Evolutionary conservation across 2,888 invertebrate species (phyloP), one percentile per base, ranked within the genome.

Genomic region (Oeneis ivallda): DNA sequence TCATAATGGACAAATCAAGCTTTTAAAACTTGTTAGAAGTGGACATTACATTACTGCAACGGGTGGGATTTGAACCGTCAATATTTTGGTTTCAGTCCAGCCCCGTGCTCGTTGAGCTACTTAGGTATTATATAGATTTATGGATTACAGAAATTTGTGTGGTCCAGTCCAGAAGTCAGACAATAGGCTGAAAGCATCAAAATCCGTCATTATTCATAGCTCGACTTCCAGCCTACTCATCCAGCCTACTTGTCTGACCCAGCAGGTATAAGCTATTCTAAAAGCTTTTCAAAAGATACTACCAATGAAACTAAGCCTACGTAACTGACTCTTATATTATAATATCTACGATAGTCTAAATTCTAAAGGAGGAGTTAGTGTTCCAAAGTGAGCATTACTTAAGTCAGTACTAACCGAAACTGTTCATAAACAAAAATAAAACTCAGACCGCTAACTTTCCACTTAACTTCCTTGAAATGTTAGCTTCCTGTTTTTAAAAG

Each of bases 401-500:
- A 76, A 76, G 78, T 76, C 81, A 75, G 70, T 74, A 75, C 67
- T 65, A 66, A 66, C 66, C 70, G 68, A 75, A 84, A 84, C 82
- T 78, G 82, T 81, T 82, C 80, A 84, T 87, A 87, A 86, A 87
- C 82, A 87, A 79, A 81, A 81, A 79, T 76, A 80, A 85, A 84
- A 83, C 81, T 79, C 78, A 81, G 80, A 81, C 80, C 78, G 78
- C 84, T 78, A 90, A 91, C 90, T 90, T 89, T 82, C 80, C 83
- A 89, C 89, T 91, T 87, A 90, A 89, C 86, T 87, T 86, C 81
- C 81, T 80, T 79, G 85, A 85, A 89, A 85, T 87, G 88, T 87
- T 89, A 82, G 86, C 86, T 90, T 89, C 85, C 86, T 86, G 87
- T 88, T 90, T 87, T 87, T 79, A 86, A 86, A 87, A 86, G 79